phyloP scores from a whole-genome alignment of 2,888 invertebrate species.

The Andrena trimmerana region DNA sequence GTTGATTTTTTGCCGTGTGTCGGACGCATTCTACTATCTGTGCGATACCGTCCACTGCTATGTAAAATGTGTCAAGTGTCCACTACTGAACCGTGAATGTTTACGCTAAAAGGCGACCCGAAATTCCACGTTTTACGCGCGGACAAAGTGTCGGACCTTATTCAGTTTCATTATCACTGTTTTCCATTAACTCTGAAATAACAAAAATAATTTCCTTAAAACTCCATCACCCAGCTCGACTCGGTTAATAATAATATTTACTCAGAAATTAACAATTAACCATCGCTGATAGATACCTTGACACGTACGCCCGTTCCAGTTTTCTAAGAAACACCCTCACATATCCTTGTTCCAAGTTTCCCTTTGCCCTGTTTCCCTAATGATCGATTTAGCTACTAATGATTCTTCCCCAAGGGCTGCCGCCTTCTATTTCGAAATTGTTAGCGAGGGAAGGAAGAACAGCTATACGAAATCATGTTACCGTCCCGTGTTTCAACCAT shows the following conservation, averaged over 20 bases:
- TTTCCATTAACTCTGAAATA: no score
- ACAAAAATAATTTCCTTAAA: no score
- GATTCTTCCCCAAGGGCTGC: background rate
- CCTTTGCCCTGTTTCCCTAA: background rate
- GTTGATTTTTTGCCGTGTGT: background rate
- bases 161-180: no score
- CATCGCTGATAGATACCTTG: background rate
- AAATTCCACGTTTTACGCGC: background rate
- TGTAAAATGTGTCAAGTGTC: background rate
- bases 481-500: background rate
- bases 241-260: no score
- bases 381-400: conserved; percentile 15
- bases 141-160: background rate
- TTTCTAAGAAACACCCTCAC: background rate
- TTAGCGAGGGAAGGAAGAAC: background rate
- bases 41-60: background rate
- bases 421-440: background rate
- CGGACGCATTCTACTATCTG: background rate
- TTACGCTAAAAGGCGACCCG: background rate
- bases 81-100: background rate
- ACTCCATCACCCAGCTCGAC: no score
- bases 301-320: background rate
- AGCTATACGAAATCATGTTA: background rate
- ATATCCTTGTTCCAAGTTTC: background rate
- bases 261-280: no score